Percentiles rank a stretch among this genome's conserved stretches.
Evolutionary conservation across 2,888 invertebrate species (phyloP).

Genomic region (Hydrotaea cyrtoneurina): DNA sequence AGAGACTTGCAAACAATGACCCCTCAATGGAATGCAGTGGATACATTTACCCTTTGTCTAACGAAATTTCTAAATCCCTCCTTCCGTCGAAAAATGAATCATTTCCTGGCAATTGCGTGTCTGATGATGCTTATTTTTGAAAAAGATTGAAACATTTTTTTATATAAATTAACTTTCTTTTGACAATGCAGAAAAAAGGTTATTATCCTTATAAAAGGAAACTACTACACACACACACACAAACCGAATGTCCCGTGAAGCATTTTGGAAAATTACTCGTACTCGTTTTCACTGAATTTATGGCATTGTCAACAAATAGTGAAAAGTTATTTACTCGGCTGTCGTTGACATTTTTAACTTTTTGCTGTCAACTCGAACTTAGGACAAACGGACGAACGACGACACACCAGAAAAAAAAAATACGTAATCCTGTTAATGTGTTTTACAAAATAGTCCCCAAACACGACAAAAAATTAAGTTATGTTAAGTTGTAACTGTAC

Average conservation of each 20-base stretch:
- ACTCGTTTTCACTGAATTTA: constrained; percentile 58
- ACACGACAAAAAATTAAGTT: constrained; percentile 42
- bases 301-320: constrained; percentile 67
- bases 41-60: background rate
- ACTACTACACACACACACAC: background rate
- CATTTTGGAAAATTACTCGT: background rate
- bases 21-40: too few relatives aligned
- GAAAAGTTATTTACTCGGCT: constrained; percentile 67
- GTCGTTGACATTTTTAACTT: constrained; percentile 65
- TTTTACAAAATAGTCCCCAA: constrained; percentile 60
- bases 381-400: constrained; percentile 1
- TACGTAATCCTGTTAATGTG: constrained; percentile 51
- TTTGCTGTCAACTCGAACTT: constrained; percentile 55
- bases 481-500: constrained; percentile 17
- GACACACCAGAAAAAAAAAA: too few relatives aligned
- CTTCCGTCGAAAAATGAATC: constrained; percentile 7
- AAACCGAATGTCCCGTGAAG: background rate
- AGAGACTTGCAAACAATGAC: too few relatives aligned
- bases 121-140: background rate
- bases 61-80: background rate
- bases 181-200: constrained; percentile 16
- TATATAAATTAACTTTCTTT: constrained; percentile 27
- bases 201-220: constrained; percentile 37
- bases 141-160: constrained; percentile 27
- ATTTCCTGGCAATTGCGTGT: constrained; percentile 16